Conservation (phyloP, 2,888 invertebrate genomes). For the Clusia tigrina region DNA sequence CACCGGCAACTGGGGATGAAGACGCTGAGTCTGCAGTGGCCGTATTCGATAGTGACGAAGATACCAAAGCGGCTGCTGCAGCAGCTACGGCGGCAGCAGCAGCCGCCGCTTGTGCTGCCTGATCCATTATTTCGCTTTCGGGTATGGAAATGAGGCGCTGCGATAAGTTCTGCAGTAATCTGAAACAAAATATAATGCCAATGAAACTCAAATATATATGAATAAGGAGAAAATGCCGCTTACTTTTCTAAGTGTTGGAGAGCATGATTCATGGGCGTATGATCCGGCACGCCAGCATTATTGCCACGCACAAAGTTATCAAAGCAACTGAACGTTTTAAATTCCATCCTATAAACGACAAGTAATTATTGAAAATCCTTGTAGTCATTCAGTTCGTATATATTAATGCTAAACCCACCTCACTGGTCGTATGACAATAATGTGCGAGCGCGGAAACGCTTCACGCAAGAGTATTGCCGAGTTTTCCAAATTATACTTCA, state of each 20-base stretch:
- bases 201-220: conserved; percentile 37
- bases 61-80: conserved; percentile 46
- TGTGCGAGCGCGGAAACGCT: conserved; percentile 76
- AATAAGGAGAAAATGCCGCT: conserved; percentile 54
- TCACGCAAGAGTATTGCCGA: conserved; percentile 74
- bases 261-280: conserved; percentile 76
- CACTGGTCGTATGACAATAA: conserved; percentile 77
- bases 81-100: conserved; percentile 58
- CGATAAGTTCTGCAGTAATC: conserved; percentile 69
- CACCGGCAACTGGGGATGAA: conserved; percentile 49
- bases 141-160: conserved; percentile 68
- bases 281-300: conserved; percentile 83
- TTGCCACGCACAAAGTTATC: conserved; percentile 87
- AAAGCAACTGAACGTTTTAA: conserved; percentile 85
- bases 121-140: conserved; percentile 67
- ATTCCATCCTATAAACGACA: conserved; percentile 73
- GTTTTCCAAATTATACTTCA: conserved; percentile 83
- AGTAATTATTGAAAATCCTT: background rate
- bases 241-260: conserved; percentile 77
- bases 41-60: conserved; percentile 49
- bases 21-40: conserved; percentile 41
- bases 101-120: conserved; percentile 62
- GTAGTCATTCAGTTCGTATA: background rate
- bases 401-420: conserved; percentile 67
- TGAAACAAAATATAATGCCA: conserved; percentile 40